These are phyloP conservation scores for Adelognathus sp. DNA, from an alignment of 2,888 invertebrate genomes.

Conservation along the genomic window DNA sequence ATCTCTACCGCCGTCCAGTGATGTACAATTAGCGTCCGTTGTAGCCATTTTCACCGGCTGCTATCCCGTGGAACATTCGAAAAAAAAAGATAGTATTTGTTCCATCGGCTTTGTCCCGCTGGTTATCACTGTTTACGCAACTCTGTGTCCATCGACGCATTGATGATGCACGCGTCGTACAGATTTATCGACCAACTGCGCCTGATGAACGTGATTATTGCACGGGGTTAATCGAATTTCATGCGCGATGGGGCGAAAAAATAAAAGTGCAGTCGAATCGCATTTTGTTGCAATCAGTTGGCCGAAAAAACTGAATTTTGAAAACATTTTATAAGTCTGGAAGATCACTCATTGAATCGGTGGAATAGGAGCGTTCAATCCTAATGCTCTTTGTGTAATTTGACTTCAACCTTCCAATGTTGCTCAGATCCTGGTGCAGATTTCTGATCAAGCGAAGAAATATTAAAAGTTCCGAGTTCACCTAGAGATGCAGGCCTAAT, in stretches of 20 bases:
- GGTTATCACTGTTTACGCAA: background rate
- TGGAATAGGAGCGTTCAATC: no score
- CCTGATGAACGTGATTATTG: background rate
- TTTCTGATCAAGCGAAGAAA: background rate
- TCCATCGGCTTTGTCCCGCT: background rate
- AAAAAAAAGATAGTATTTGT: background rate
- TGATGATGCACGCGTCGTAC: background rate
- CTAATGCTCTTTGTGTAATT: no score
- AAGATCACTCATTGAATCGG: background rate
- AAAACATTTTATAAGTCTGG: background rate
- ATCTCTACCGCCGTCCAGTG: background rate
- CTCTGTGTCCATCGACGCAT: background rate
- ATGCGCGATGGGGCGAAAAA: background rate
- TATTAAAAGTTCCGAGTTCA: no score
- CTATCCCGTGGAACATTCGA: background rate
- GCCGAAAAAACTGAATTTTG: background rate
- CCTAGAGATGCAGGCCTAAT: no score
- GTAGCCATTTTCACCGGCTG: background rate
- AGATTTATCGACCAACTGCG: background rate
- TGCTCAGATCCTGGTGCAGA: no score
- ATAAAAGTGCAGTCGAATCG: background rate
- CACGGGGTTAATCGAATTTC: background rate
- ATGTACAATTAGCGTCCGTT: slow-evolving; percentile 5
- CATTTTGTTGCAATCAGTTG: background rate
- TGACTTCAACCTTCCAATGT: no score